phyloP scores from a whole-genome alignment of 1,140 invertebrate genomes.

The Saxidomus purpurata region DNA sequence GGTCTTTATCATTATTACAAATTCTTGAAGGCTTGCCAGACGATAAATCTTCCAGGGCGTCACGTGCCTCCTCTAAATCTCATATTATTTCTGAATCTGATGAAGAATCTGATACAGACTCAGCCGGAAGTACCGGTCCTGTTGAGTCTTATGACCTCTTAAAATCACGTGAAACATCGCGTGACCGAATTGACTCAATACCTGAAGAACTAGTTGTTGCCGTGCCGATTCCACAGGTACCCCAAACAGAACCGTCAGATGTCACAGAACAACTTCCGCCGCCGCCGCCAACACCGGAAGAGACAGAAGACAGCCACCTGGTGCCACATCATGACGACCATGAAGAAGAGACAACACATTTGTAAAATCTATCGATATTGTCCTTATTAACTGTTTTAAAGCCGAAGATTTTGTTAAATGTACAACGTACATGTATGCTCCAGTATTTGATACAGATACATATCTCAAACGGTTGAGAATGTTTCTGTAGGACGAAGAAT shows the following conservation, averaged over 20 bases:
- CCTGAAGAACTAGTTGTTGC: slow-evolving; percentile 34
- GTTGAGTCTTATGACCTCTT: slow-evolving; percentile 58
- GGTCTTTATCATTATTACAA: slow-evolving; percentile 57
- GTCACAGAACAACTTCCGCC: background rate
- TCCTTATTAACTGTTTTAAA: no score
- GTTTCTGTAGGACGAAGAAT: no score
- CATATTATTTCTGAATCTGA: slow-evolving; percentile 50
- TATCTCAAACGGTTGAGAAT: no score
- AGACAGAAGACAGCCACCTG: background rate
- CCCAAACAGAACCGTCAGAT: background rate
- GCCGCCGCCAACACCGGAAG: slow-evolving; percentile 22
- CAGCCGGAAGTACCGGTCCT: slow-evolving; percentile 55
- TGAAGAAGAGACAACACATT: slow-evolving; percentile 4
- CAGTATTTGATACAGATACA: no score
- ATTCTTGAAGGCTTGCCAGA: slow-evolving; percentile 66
- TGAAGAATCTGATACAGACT: slow-evolving; percentile 52
- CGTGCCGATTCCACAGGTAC: slow-evolving; percentile 22
- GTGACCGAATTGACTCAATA: slow-evolving; percentile 46
- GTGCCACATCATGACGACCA: background rate
- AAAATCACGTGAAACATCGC: slow-evolving; percentile 55
- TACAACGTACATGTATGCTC: no score
- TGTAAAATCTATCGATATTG: no score
- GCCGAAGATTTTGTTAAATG: no score
- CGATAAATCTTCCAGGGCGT: slow-evolving; percentile 55
- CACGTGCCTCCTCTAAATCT: slow-evolving; percentile 49